phyloP scores from a whole-genome alignment of 2,888 invertebrate species.

The Catocala sponsa region DNA sequence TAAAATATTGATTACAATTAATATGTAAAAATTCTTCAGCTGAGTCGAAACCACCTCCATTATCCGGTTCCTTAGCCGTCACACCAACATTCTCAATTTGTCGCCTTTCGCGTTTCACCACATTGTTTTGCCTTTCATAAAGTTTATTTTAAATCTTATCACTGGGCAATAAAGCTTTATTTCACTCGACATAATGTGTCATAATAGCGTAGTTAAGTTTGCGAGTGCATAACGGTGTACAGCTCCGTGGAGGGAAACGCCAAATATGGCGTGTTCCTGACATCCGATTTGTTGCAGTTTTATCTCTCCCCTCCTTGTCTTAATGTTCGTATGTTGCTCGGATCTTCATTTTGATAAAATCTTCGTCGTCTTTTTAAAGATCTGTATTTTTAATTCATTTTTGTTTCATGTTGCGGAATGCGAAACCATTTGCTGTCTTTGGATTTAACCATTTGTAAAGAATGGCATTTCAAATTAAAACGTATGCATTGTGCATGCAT shows the following conservation, averaged over 20 bases:
- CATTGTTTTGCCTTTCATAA: conserved; percentile 16
- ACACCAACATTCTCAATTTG: conserved; percentile 66
- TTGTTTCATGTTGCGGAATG: not conserved
- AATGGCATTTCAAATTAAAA: not conserved
- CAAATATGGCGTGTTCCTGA: conserved; percentile 76
- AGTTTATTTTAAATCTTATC: conserved; percentile 35
- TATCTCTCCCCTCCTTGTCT: conserved; percentile 59
- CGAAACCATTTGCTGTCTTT: not conserved
- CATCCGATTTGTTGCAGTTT: conserved; percentile 80
- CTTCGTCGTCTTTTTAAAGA: conserved; percentile 21
- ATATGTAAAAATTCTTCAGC: conserved; percentile 45
- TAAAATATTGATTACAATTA: conserved; percentile 47
- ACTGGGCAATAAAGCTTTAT: conserved; percentile 27
- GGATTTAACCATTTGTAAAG: not conserved
- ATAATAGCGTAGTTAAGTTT: conserved; percentile 39
- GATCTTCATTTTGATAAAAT: conserved; percentile 41
- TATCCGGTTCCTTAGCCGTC: conserved; percentile 52
- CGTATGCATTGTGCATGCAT: not conserved
- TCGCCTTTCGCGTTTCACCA: conserved; percentile 52
- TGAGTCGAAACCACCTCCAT: conserved; percentile 45
- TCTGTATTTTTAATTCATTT: conserved; percentile 7
- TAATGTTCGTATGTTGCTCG: conserved; percentile 28
- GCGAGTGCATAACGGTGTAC: conserved; percentile 74
- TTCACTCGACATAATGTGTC: conserved; percentile 35
- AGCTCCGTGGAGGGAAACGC: conserved; percentile 52